Conservation (phyloP, 2,113 vertebrate genomes). For the Tinamus guttatus region DNA sequence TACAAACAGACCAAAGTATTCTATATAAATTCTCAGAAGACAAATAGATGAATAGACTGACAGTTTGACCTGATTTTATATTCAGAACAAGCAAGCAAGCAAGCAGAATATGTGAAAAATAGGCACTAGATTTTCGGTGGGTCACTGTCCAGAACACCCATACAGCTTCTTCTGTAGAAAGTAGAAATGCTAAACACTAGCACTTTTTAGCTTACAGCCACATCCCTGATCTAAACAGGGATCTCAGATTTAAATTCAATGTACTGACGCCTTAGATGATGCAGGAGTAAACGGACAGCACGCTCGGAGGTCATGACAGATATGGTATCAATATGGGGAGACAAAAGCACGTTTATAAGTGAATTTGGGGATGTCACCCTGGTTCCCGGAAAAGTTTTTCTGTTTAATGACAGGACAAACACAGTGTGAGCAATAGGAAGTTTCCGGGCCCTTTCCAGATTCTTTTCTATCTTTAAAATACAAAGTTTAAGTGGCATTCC, state of each 20-base stretch:
- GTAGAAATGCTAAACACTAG: neutral
- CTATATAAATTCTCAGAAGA: neutral
- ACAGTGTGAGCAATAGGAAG: neutral
- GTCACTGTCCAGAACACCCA: neutral
- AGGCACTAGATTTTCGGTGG: neutral
- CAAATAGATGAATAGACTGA: neutral
- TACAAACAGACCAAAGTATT: neutral
- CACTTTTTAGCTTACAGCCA: neutral
- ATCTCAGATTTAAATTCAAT: neutral
- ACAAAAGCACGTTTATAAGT: neutral
- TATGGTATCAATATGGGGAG: neutral
- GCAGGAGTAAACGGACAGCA: conserved; percentile 23
- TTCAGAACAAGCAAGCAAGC: neutral
- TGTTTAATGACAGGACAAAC: neutral
- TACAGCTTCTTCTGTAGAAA: neutral
- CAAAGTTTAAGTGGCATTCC: neutral
- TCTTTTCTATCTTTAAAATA: neutral
- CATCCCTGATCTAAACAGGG: neutral
- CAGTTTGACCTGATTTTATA: neutral
- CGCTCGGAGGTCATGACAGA: conserved; percentile 33
- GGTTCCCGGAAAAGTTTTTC: neutral
- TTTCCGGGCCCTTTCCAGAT: neutral
- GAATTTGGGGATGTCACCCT: neutral
- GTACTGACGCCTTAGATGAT: neutral
- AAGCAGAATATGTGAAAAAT: neutral